Evolutionary conservation across 2,797 vertebrate genomes (phyloP).

Genomic region (Vespertilio murinus): DNA sequence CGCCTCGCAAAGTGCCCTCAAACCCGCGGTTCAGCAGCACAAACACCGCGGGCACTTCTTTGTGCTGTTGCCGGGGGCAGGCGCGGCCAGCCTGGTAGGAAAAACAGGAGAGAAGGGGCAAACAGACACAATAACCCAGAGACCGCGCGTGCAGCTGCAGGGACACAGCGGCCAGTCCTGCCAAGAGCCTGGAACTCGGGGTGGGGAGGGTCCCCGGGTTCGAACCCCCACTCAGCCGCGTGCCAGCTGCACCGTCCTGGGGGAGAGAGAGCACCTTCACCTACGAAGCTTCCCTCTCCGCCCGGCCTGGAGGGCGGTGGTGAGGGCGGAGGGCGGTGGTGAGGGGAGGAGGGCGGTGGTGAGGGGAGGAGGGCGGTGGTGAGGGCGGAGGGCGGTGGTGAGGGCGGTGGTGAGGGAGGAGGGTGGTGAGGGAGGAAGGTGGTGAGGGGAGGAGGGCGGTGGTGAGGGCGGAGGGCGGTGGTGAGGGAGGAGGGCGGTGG

Average conservation of each 20-base stretch:
- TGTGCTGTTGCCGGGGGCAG: neutral
- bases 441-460: neutral
- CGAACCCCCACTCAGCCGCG: neutral
- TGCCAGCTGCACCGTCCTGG: neutral
- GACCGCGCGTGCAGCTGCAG: neutral
- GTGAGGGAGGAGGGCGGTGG: no score
- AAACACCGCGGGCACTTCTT: neutral
- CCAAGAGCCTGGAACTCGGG: neutral
- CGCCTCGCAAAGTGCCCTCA: neutral
- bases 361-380: no score
- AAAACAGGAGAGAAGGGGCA: neutral
- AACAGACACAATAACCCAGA: neutral
- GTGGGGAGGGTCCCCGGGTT: neutral
- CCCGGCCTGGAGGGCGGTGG: neutral
- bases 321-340: no score
- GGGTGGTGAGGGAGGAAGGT: no score
- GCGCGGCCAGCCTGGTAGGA: neutral
- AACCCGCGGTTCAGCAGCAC: neutral
- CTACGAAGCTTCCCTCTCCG: neutral
- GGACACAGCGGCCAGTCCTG: neutral
- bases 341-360: no score
- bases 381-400: no score
- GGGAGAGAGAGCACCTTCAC: neutral
- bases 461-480: neutral
- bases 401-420: no score